Evolutionary conservation across 1,140 invertebrate species (phyloP), one percentile per base, ranked within the genome.

Genomic region (Maniola jurtina): DNA sequence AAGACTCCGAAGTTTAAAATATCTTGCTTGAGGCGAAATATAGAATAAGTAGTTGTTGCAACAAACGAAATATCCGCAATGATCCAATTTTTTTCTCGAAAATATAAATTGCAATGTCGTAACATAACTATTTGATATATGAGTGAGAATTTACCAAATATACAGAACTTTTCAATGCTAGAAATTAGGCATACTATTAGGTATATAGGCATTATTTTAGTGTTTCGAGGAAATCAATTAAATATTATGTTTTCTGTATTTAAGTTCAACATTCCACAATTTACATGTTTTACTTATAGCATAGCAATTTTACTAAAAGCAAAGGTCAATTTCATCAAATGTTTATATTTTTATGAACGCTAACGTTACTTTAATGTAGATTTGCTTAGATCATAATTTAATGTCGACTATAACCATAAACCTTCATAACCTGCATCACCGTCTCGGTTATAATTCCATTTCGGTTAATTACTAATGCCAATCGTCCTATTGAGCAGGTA

Each of bases 381-480:
- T 47, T n/a, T 13, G 3, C n/a, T 14, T 13, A 25, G 25, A 25
- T 25, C 25, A 25, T 25, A 25, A 47, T 47, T 47, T 47, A 47
- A n/a, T 47, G 13, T n/a, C n/a, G 13, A 47, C 10, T 47, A 47
- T 6, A 47, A 47, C 45, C n/a, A 14, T 47, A 47, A 11, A n/a
- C 10, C n/a, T 47, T 11, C n/a, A 14, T 13, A 47, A 47, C n/a
- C 45, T 47, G 45, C 45, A 47, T 47, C 45, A 47, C 11, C 3
- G 45, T 47, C 45, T 47, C 50, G 9, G 50, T 54, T 54, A 9
- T 54, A 33, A 54, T 54, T 2, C 8, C 33, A 54, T 54, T 33
- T 7, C 25, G 25, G 25, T 25, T 25, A 25, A 4, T 25, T 54
- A 33, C 50, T 2, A 54, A 54, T 14, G n/a, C n/a, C 14, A 34